Conservation (phyloP, 1,140 invertebrate genomes). For the Caenorhabditis brenneri region DNA sequence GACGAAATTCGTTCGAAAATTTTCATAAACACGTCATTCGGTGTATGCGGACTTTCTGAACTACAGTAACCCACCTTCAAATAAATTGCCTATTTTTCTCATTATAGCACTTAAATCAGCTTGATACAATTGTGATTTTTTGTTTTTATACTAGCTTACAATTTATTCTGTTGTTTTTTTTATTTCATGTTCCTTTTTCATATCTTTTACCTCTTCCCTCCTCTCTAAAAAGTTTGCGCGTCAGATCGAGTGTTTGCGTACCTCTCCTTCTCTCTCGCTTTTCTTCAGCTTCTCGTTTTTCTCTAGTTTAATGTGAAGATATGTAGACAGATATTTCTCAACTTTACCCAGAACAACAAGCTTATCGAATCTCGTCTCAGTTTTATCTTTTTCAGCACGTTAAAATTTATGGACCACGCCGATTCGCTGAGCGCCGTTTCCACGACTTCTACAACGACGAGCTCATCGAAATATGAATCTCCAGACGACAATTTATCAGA, state of each 20-base stretch:
- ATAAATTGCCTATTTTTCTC: too few species aligned
- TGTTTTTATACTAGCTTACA: too few species aligned
- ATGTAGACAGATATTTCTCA: too few species aligned
- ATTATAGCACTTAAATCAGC: too few species aligned
- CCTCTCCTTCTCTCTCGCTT: not conserved
- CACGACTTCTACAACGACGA: not conserved
- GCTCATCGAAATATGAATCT: constrained; percentile 2
- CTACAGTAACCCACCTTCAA: too few species aligned
- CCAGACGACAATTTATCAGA: constrained; percentile 21
- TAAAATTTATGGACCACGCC: not conserved
- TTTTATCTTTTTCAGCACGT: not conserved
- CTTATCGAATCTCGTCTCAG: not conserved
- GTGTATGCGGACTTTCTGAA: too few species aligned
- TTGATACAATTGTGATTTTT: too few species aligned
- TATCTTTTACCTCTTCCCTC: too few species aligned
- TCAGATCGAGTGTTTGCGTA: not conserved
- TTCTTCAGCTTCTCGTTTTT: not conserved
- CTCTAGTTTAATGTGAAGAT: not conserved
- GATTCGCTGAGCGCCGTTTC: not conserved
- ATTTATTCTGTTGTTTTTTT: not conserved
- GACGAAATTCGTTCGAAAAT: too few species aligned
- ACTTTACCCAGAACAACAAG: too few species aligned
- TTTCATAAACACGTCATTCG: too few species aligned
- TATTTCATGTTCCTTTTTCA: not conserved
- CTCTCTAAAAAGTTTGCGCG: not conserved